phyloP scores from a whole-genome alignment of 2,888 invertebrate genomes.

The Thereva unica region DNA sequence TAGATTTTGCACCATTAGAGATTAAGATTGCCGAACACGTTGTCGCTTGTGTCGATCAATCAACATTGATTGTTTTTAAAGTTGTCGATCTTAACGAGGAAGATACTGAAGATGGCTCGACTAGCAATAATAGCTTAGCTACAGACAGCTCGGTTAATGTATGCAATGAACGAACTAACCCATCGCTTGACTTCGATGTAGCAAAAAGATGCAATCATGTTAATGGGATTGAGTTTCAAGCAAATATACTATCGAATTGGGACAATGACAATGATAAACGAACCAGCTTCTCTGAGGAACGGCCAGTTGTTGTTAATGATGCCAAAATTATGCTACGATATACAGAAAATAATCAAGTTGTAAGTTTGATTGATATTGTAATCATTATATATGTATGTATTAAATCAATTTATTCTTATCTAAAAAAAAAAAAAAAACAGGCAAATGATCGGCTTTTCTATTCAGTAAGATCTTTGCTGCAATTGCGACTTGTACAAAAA shows the following conservation, averaged over 20 bases:
- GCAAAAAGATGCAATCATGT: constrained; percentile 39
- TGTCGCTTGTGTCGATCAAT: constrained; percentile 65
- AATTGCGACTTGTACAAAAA: constrained; percentile 17
- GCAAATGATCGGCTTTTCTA: constrained; percentile 32
- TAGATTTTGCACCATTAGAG: constrained; percentile 65
- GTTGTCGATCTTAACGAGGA: constrained; percentile 54
- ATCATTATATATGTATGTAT: background rate
- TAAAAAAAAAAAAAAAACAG: constrained; percentile 10
- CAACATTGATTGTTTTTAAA: constrained; percentile 67
- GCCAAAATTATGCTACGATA: constrained; percentile 34
- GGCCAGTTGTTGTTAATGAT: constrained; percentile 40
- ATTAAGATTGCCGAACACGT: constrained; percentile 71
- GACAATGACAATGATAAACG: constrained; percentile 10
- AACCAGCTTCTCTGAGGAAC: constrained; percentile 36
- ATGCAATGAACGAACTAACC: constrained; percentile 2
- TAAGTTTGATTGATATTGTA: constrained; percentile 12
- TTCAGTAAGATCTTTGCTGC: constrained; percentile 33
- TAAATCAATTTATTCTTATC: constrained; percentile 1
- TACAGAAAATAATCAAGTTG: constrained; percentile 13
- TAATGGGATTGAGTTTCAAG: constrained; percentile 27
- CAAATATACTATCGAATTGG: constrained; percentile 37
- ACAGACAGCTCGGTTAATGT: constrained; percentile 31
- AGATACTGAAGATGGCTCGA: constrained; percentile 37
- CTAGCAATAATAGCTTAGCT: constrained; percentile 36
- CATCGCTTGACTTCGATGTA: constrained; percentile 39